Conservation (phyloP, 2,797 vertebrate species). For the Anguilla pacifica region DNA sequence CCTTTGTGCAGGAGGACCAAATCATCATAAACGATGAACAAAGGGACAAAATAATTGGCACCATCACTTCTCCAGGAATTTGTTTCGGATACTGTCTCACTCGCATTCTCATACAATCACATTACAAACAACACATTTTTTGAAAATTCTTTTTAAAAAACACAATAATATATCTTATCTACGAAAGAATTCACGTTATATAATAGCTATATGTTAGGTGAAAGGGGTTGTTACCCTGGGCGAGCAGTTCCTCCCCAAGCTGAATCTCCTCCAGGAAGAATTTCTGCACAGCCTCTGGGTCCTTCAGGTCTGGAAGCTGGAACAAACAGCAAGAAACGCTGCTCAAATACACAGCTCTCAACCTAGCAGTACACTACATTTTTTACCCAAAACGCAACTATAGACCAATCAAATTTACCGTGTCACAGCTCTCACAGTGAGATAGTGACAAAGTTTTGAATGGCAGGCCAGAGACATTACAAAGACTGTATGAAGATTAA, state of each 20-base stretch:
- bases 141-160: neutral
- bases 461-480: neutral
- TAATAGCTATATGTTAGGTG: neutral
- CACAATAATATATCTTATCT: neutral
- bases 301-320: slow-evolving; percentile 92
- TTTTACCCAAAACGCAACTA: neutral
- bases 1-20: neutral
- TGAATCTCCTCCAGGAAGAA: slow-evolving; percentile 98
- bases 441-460: too few species aligned
- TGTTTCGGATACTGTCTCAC: neutral
- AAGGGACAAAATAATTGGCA: neutral
- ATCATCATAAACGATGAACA: neutral
- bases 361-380: neutral
- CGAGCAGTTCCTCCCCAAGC: slow-evolving; percentile 90
- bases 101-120: neutral
- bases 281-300: slow-evolving; percentile 94
- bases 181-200: neutral
- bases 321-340: slow-evolving; percentile 32
- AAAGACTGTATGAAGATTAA: neutral
- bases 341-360: neutral
- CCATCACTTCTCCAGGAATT: neutral
- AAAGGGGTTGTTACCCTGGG: slow-evolving; percentile 79
- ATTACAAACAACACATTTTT: neutral
- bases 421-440: too few species aligned
- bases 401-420: too few species aligned